Percentiles rank a stretch among this genome's conserved stretches.
Conservation (phyloP, 2,888 invertebrate genomes). For the Oxycera nigricornis region DNA sequence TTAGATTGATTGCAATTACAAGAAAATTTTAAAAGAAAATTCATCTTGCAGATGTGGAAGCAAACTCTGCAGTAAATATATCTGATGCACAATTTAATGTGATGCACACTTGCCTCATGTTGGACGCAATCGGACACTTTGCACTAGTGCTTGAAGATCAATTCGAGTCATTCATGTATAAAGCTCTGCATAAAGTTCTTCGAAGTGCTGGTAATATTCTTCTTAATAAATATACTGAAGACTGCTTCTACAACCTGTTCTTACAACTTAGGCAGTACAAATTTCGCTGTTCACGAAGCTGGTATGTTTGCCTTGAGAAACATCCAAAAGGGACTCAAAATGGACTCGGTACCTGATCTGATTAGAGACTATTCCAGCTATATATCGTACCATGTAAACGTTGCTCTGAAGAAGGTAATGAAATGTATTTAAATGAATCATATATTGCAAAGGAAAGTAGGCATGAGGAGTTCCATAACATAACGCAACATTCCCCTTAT, state of each 20-base stretch:
- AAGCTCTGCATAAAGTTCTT: constrained; percentile 72
- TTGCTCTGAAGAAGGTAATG: constrained; percentile 68
- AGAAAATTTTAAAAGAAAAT: neutral
- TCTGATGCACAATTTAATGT: constrained; percentile 69
- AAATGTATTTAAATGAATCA: too few species aligned
- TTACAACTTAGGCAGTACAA: constrained; percentile 69
- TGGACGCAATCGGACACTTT: constrained; percentile 74
- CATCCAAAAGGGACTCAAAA: constrained; percentile 68
- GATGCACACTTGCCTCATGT: constrained; percentile 70
- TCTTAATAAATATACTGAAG: constrained; percentile 46
- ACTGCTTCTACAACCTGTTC: neutral
- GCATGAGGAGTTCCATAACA: too few species aligned
- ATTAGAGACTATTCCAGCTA: constrained; percentile 76
- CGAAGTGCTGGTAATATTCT: constrained; percentile 23
- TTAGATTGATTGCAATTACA: neutral
- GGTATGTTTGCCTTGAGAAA: constrained; percentile 68
- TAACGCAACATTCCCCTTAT: too few species aligned
- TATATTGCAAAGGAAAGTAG: too few species aligned
- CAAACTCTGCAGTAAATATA: constrained; percentile 52
- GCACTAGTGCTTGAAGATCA: constrained; percentile 64
- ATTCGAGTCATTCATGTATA: constrained; percentile 70
- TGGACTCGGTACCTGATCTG: constrained; percentile 66
- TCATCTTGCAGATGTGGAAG: constrained; percentile 45
- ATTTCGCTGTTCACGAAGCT: constrained; percentile 68
- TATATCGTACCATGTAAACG: constrained; percentile 73